A percentile compares a stretch with the other conserved stretches of the same genome.
These are phyloP conservation scores for Brenthis ino DNA, from an alignment of 2,888 invertebrate genomes.

Conservation along the genomic window DNA sequence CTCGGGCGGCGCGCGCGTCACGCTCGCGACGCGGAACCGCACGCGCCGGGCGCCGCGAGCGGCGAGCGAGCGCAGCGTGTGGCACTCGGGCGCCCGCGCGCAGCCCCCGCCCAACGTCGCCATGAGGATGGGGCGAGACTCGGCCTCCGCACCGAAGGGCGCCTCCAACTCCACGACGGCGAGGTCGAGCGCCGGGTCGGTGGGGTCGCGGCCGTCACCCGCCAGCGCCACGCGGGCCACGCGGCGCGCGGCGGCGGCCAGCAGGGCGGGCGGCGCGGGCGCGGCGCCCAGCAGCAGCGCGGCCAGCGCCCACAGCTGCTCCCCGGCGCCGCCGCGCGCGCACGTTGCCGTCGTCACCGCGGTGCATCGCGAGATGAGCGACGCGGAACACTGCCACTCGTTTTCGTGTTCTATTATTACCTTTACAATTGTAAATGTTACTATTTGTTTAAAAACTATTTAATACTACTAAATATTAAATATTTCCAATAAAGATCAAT, in stretches of 20 bases:
- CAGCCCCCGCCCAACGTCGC: constrained; percentile 47
- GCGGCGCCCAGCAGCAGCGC: constrained; percentile 42
- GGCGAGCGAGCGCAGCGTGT: constrained; percentile 50
- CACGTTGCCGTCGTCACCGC: constrained; percentile 57
- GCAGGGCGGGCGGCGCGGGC: constrained; percentile 38
- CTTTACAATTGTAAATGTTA: constrained; percentile 37
- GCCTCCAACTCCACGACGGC: constrained; percentile 62
- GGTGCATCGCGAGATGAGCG: constrained; percentile 54
- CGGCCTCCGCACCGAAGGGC: constrained; percentile 51
- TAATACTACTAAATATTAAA: no score
- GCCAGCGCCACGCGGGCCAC: constrained; percentile 45
- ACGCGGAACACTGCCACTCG: constrained; percentile 47
- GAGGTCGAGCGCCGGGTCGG: constrained; percentile 47
- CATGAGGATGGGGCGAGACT: constrained; percentile 59
- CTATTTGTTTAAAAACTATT: no score
- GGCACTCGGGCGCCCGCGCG: constrained; percentile 48
- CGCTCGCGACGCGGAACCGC: constrained; percentile 44
- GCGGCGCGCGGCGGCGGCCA: constrained; percentile 40
- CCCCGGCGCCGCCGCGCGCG: constrained; percentile 42
- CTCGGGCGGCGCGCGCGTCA: constrained; percentile 32
- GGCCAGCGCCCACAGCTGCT: constrained; percentile 49
- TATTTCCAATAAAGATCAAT: background rate
- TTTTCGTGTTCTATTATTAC: constrained; percentile 53
- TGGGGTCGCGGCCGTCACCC: constrained; percentile 40
- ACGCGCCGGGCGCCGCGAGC: constrained; percentile 29